Evolutionary conservation across 2,888 invertebrate species (phyloP).

Genomic region (Ophioninae sp.): DNA sequence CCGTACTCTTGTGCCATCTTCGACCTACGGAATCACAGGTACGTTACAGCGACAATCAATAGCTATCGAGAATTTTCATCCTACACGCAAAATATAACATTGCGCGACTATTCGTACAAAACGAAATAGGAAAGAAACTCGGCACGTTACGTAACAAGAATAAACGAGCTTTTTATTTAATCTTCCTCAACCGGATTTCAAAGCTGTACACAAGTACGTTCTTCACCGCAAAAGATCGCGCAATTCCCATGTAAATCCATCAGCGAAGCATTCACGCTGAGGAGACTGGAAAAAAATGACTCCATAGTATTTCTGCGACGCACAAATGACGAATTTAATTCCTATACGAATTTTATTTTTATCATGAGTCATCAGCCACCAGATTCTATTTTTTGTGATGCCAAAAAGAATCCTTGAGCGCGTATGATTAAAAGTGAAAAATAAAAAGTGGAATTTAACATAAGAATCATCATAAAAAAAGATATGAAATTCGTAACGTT

Average conservation of each 20-base stretch:
- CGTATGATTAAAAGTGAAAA: too few species aligned
- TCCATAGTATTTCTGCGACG: neutral
- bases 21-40: slow-evolving; percentile 85
- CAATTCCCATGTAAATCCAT: slow-evolving; percentile 33
- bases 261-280: neutral
- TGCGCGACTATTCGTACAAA: neutral
- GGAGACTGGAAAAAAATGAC: neutral
- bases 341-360: neutral
- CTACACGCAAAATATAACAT: slow-evolving; percentile 19
- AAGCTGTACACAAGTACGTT: neutral
- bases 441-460: too few species aligned
- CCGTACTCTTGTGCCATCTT: slow-evolving; percentile 84
- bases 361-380: neutral
- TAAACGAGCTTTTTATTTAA: slow-evolving; percentile 22
- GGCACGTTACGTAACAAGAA: slow-evolving; percentile 34
- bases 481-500: too few species aligned
- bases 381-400: neutral
- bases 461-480: too few species aligned
- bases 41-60: slow-evolving; percentile 73
- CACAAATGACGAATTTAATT: neutral
- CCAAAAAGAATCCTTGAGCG: slow-evolving; percentile 16
- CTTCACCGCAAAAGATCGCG: slow-evolving; percentile 29
- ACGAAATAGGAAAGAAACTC: neutral
- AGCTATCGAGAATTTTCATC: slow-evolving; percentile 5
- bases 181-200: slow-evolving; percentile 34